Conservation (phyloP, 2,797 vertebrate genomes). For the Parauchenoglanis punctatus region DNA sequence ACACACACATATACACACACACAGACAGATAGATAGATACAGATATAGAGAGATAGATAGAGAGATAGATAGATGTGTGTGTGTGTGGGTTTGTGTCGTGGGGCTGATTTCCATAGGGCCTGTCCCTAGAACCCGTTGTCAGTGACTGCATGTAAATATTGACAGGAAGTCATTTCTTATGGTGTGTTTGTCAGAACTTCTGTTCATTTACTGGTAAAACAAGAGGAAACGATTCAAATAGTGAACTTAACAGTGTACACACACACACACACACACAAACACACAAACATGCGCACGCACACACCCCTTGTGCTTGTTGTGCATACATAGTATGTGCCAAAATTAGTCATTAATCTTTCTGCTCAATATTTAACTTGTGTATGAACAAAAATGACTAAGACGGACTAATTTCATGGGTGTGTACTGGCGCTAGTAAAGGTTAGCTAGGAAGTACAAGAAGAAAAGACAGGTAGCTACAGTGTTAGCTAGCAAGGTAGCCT, state of each 20-base stretch:
- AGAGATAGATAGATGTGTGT: not conserved
- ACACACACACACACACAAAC: not conserved
- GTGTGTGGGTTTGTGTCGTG: conserved; percentile 10
- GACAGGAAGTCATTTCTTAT: conserved; percentile 46
- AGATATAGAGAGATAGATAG: too few relatives aligned
- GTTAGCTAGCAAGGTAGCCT: not conserved
- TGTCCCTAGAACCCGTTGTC: conserved; percentile 43
- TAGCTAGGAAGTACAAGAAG: not conserved
- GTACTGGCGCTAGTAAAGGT: not conserved
- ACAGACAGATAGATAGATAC: too few relatives aligned
- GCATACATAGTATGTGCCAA: not conserved
- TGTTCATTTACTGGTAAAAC: conserved; percentile 7
- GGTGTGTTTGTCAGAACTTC: conserved; percentile 24
- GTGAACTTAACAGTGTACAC: not conserved
- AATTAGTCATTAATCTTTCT: not conserved
- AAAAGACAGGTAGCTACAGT: not conserved
- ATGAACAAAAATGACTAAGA: not conserved
- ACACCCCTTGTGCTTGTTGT: not conserved
- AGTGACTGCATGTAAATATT: conserved; percentile 48
- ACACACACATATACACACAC: too few relatives aligned
- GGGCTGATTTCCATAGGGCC: conserved; percentile 38
- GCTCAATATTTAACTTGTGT: conserved; percentile 6
- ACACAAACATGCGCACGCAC: not conserved
- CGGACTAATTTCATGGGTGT: not conserved
- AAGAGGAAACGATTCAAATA: conserved; percentile 22